Percentiles rank a stretch among this genome's conserved stretches.
phyloP scores from a whole-genome alignment of 2,797 vertebrate genomes.

The Balearica regulorum region DNA sequence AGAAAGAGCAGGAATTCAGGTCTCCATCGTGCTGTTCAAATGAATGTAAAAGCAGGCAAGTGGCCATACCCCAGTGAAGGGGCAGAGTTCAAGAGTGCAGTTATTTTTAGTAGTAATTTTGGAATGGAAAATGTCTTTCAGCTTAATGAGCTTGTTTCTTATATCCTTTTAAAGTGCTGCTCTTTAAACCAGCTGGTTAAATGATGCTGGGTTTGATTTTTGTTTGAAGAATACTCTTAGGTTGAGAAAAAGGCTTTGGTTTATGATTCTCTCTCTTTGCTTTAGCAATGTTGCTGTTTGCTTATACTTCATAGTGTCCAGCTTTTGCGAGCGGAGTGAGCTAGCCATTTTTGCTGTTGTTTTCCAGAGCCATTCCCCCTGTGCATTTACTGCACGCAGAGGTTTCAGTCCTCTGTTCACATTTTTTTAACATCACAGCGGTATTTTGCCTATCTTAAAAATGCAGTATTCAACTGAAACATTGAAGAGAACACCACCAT shows the following conservation, averaged over 20 bases:
- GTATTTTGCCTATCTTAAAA: neutral
- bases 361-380: neutral
- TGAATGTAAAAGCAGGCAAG: neutral
- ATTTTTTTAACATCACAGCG: neutral
- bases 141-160: slow-evolving; percentile 56
- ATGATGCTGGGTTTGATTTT: neutral
- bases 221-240: neutral
- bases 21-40: neutral
- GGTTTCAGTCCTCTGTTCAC: neutral
- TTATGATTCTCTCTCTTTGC: neutral
- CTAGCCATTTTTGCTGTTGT: neutral
- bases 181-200: slow-evolving; percentile 22
- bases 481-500: neutral
- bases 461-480: neutral
- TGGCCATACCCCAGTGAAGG: neutral
- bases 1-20: neutral
- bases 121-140: slow-evolving; percentile 55
- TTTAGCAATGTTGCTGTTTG: neutral
- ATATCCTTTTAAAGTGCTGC: slow-evolving; percentile 44
- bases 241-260: neutral
- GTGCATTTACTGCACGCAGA: neutral
- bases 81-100: slow-evolving; percentile 35
- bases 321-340: neutral
- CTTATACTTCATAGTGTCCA: neutral
- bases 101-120: slow-evolving; percentile 52